phyloP scores from a whole-genome alignment of 2,888 invertebrate species.

The Enchytraeus crypticus region DNA sequence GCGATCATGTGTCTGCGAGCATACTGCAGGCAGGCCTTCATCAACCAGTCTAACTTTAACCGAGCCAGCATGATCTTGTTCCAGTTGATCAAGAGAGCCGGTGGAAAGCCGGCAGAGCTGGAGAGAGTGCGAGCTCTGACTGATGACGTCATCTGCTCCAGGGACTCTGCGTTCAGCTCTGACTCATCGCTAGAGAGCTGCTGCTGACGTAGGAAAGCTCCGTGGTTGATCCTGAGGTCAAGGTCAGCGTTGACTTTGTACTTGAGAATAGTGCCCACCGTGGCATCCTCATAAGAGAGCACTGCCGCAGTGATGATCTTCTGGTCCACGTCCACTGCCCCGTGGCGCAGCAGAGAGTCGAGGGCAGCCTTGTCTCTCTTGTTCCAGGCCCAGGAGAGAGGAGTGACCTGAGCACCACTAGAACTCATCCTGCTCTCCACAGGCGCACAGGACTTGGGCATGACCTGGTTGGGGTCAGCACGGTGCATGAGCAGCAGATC shows the following conservation, averaged over 20 bases:
- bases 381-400: slow-evolving; percentile 62
- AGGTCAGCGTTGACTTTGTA: slow-evolving; percentile 63
- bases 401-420: slow-evolving; percentile 47
- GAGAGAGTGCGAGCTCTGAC: neutral
- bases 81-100: slow-evolving; percentile 65
- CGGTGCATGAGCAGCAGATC: slow-evolving; percentile 63
- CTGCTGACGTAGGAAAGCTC: neutral
- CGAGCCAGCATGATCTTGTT: slow-evolving; percentile 60
- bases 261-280: slow-evolving; percentile 66
- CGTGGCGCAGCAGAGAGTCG: slow-evolving; percentile 64
- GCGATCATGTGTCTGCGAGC: neutral
- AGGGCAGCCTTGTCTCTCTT: slow-evolving; percentile 63
- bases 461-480: slow-evolving; percentile 67
- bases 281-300: slow-evolving; percentile 62
- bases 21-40: slow-evolving; percentile 65
- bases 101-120: neutral
- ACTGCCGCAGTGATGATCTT: slow-evolving; percentile 68
- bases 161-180: neutral
- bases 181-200: neutral
- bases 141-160: neutral
- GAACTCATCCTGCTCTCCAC: slow-evolving; percentile 64
- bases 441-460: slow-evolving; percentile 47
- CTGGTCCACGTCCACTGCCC: neutral
- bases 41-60: slow-evolving; percentile 70
- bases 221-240: slow-evolving; percentile 60